Evolutionary conservation across 2,113 vertebrate species (phyloP), one percentile per base, ranked within the genome.

Genomic region (Tamias sibiricus): DNA sequence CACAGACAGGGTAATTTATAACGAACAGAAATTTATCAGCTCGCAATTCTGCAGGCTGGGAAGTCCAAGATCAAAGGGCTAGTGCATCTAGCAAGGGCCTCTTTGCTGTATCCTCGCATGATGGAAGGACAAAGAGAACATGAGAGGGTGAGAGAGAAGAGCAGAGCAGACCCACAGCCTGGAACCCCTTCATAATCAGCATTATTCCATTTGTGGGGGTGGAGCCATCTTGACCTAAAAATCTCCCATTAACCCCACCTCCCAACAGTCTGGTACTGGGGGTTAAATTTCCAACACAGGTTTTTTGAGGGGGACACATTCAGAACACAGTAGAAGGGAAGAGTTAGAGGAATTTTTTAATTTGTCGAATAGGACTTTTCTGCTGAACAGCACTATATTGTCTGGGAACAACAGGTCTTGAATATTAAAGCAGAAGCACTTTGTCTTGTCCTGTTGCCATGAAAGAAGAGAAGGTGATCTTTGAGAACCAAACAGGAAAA

Each of bases 401-500:
- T 76, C 57, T 68, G 71, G 8, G 42, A 96, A 57, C 40, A 95
- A 82, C 52, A 68, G 49, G 57, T 87, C 68, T 83, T 71, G 92
- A 87, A 84, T 95, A 87, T 72, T 92, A 87, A 91, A 81, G 83
- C 66, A 90, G 71, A 81, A 37, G 52, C 66, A 66, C 94, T 97
- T 93, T 96, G 87, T 94, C 83, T 96, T 54, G 47, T 85, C 9
- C 37, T 95, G 76, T 90, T 91, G 52, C 42, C 57, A 47, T 90
- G 80, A 94, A 94, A 84, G 87, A 94, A n/a, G 66, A 95, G 87
- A 91, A 62, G 30, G n/a, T 95, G 84, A 87, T 81, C 95, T 87
- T 88, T 86, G 69, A 95, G 87, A 95, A 87, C 37, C 44, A 91
- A 95, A 75, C 16, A 93, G 74, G 37, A 47, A 79, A 93, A 80